Base-by-base conservation (phyloP, 37 sponge, comb jelly and placozoan genomes). In the Chondrilla cf. caribensis region DNA sequence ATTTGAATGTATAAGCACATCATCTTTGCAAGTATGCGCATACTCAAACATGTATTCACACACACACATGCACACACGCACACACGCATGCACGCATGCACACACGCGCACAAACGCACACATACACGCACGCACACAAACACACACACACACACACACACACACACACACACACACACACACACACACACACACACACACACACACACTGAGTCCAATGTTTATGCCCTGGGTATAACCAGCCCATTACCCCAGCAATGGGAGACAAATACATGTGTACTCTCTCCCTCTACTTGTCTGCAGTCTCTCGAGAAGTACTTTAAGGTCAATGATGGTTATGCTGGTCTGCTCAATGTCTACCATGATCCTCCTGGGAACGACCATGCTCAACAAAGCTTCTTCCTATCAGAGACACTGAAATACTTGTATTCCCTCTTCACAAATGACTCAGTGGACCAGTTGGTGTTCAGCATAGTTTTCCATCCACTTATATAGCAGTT, bases 381-480 rank as follows among this genome's bases (percentile, higher is more conserved):
- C 42, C 87, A 92, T 68, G 90, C 85, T 22, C 95, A 95, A 29
- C 95, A 97, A 54, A 88, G 87, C 60, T 97, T 97, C 90, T 94
- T 97, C 60, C 80, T 97, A 15, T 94, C 97, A 35, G 97, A 97
- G 81, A 97, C 97, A 0, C 84, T 97, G 41, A 97, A 97, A 70
- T 97, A 97, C 64, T 87, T 97, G 9, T 94, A 85, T 67, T 82
- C 94, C 21, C 62, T 93, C n/a, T 90, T 83, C 84, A 72, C 73
- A 22, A 90, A 87, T 28, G 92, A 94, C 58, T 54, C 54, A 25
- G 87, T 97, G 71, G 90, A 91, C 66, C 17, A 81, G 22, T 97
- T 90, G 88, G 95, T 97, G 17, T 90, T 97, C 70, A 97, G 94
- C 84, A 97, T 95, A 31, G 97, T 94, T 78, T 95, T 95, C 21